A percentile compares a stretch with the other conserved stretches of the same genome.
These are phyloP conservation scores for Papilio polyxenes DNA, from an alignment of 1,140 invertebrate species.

Conservation along the genomic window DNA sequence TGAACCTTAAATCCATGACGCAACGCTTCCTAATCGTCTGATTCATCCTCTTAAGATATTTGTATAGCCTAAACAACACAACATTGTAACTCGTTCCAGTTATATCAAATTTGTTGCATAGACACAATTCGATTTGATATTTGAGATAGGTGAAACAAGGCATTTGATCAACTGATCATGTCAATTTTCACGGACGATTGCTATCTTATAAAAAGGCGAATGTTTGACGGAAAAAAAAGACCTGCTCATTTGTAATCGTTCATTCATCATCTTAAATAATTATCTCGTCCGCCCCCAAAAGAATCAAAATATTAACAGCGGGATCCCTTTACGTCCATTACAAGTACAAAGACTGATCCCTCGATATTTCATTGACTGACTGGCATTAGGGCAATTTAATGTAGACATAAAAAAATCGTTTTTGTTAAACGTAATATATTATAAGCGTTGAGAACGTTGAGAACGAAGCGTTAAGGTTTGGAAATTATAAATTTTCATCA, in stretches of 20 bases:
- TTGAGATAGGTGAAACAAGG: not conserved
- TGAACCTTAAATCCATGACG: slow-evolving; percentile 7
- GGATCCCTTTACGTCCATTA: slow-evolving; percentile 20
- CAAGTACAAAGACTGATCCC: not conserved
- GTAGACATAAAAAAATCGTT: slow-evolving; percentile 1
- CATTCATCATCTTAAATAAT: slow-evolving; percentile 21
- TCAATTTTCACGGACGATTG: not conserved
- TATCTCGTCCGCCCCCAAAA: not conserved
- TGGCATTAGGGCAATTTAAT: not conserved
- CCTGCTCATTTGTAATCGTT: not conserved
- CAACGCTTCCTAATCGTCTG: not conserved
- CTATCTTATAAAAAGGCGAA: not conserved
- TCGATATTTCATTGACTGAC: slow-evolving; percentile 11
- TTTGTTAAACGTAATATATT: not conserved
- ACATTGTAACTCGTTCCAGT: slow-evolving; percentile 2
- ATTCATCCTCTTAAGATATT: not conserved
- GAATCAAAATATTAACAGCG: slow-evolving; percentile 10
- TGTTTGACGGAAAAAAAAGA: not conserved
- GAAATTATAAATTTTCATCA: too few species aligned
- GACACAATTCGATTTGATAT: not conserved
- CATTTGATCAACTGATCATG: not conserved
- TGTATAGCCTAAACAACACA: slow-evolving; percentile 14
- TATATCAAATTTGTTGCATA: not conserved
- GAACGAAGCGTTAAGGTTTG: too few species aligned
- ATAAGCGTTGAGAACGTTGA: not conserved